These are phyloP conservation scores for Pseudomugil tenellus DNA, from an alignment of 2,797 vertebrate genomes.

Conservation along the genomic window DNA sequence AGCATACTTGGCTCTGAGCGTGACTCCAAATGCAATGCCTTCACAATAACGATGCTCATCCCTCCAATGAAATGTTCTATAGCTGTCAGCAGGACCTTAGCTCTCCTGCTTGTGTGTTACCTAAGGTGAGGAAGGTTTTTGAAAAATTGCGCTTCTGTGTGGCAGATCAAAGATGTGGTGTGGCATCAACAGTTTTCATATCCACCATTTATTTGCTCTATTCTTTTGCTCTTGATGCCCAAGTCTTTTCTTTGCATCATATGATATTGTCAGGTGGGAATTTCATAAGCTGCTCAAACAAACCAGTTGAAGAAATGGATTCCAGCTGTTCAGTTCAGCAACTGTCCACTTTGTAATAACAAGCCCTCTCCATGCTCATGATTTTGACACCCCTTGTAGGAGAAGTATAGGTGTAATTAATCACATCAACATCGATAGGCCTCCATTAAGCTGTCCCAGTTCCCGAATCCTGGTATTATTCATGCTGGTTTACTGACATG, in stretches of 20 bases:
- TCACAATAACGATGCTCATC: slow-evolving; percentile 6
- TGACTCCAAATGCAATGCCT: slow-evolving; percentile 25
- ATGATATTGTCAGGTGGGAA: slow-evolving; percentile 1
- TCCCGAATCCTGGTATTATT: neutral
- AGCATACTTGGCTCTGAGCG: slow-evolving; percentile 17
- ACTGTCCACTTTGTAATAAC: neutral
- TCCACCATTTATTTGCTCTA: slow-evolving; percentile 6
- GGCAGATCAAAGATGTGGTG: neutral
- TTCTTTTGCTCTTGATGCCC: neutral
- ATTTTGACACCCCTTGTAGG: slow-evolving; percentile 10
- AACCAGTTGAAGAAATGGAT: neutral
- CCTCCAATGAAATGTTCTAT: slow-evolving; percentile 44
- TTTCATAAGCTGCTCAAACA: neutral
- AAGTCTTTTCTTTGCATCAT: neutral
- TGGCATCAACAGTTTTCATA: neutral
- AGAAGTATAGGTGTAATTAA: slow-evolving; percentile 12
- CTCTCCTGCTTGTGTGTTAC: slow-evolving; percentile 8
- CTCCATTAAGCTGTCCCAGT: slow-evolving; percentile 11
- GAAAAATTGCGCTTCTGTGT: neutral
- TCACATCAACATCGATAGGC: neutral
- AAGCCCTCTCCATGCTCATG: neutral
- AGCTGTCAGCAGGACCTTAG: slow-evolving; percentile 15
- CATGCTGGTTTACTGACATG: slow-evolving; percentile 8
- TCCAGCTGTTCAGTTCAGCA: neutral
- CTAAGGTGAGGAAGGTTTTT: slow-evolving; percentile 10